Percentiles rank a stretch among this genome's conserved stretches.
These are phyloP conservation scores for Pygocentrus nattereri DNA, from an alignment of 2,797 vertebrate species.

Conservation along the genomic window DNA sequence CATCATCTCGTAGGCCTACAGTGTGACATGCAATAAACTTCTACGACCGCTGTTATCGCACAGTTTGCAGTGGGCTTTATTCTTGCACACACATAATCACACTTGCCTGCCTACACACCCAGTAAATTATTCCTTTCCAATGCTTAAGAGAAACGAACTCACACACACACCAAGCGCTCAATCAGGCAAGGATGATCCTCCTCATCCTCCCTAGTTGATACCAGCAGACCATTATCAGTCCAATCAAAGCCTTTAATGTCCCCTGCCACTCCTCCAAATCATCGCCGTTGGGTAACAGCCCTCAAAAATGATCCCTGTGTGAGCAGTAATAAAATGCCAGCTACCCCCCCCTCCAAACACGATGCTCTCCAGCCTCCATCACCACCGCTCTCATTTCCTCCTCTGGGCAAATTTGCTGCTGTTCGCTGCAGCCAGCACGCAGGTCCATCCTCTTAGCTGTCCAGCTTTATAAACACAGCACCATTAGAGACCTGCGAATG, in stretches of 20 bases:
- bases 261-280: constrained; percentile 65
- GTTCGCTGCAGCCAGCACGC: constrained; percentile 53
- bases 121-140: not conserved
- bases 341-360: constrained; percentile 42
- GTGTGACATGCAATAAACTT: not conserved
- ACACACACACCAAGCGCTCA: constrained; percentile 22
- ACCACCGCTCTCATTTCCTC: constrained; percentile 59
- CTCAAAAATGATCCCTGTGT: constrained; percentile 69
- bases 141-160: not conserved
- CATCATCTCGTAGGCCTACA: not conserved
- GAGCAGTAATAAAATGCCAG: constrained; percentile 61
- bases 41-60: not conserved
- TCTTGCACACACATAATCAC: not conserved
- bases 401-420: constrained; percentile 62
- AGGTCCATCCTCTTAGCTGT: constrained; percentile 70
- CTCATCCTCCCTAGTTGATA: constrained; percentile 48
- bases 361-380: constrained; percentile 54
- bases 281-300: constrained; percentile 66
- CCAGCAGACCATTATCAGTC: constrained; percentile 46
- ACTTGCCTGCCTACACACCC: not conserved
- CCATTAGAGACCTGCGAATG: constrained; percentile 66
- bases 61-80: not conserved
- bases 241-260: constrained; percentile 63
- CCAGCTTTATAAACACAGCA: constrained; percentile 66
- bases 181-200: constrained; percentile 42